These are phyloP conservation scores for Labroides dimidiatus DNA, from an alignment of 2,797 vertebrate species.

Conservation along the genomic window DNA sequence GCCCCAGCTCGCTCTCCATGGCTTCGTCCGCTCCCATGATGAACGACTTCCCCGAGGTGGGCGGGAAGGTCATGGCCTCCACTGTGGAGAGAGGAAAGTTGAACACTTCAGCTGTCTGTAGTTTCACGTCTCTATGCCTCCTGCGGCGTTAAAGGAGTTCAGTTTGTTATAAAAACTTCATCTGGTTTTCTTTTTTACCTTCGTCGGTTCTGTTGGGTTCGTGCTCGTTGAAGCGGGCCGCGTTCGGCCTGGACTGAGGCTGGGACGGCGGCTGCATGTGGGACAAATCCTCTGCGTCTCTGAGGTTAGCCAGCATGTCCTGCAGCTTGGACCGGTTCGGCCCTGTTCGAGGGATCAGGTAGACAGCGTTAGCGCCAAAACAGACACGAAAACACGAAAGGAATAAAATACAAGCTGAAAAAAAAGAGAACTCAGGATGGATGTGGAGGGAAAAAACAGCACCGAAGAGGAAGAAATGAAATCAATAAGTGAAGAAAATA, in stretches of 20 bases:
- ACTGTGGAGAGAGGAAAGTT: constrained; percentile 77
- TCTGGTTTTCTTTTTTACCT: constrained; percentile 76
- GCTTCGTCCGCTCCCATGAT: constrained; percentile 96
- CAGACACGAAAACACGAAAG: too few relatives aligned
- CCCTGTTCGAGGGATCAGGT: constrained; percentile 80
- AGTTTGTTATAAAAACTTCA: too few relatives aligned
- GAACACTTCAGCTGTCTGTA: too few relatives aligned
- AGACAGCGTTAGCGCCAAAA: constrained; percentile 27
- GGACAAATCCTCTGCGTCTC: constrained; percentile 95
- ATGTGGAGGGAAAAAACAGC: constrained; percentile 38
- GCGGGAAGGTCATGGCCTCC: constrained; percentile 96
- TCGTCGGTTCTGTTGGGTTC: constrained; percentile 94
- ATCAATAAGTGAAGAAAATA: constrained; percentile 27
- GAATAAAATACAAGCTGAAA: constrained; percentile 34
- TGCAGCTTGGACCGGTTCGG: constrained; percentile 99
- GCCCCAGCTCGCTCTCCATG: constrained; percentile 94
- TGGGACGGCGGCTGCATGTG: constrained; percentile 93
- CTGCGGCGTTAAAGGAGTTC: too few relatives aligned
- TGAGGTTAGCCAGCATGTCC: constrained; percentile 99
- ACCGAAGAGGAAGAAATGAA: constrained; percentile 53
- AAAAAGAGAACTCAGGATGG: constrained; percentile 35
- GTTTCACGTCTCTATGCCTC: too few relatives aligned
- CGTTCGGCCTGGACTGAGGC: constrained; percentile 90
- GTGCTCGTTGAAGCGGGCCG: constrained; percentile 91
- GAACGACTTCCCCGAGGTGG: constrained; percentile 96